Evolutionary conservation across 2,113 vertebrate species (phyloP).

Genomic region (Trematomus loennbergii): DNA sequence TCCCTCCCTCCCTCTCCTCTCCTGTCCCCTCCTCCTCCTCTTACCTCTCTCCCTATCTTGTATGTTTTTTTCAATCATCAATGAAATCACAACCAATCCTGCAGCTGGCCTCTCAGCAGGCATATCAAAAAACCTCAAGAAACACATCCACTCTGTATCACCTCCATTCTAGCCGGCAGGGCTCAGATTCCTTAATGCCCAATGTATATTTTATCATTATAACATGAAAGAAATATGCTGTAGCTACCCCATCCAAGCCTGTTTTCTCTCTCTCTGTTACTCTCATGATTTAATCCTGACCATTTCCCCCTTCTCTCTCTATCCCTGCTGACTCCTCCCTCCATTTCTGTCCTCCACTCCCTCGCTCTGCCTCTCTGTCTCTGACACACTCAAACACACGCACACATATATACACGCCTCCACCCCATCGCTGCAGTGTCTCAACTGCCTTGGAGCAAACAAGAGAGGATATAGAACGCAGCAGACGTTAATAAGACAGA

Average conservation of each 20-base stretch:
- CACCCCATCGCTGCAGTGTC: constrained; percentile 88
- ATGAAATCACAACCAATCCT: constrained; percentile 82
- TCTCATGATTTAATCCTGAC: constrained; percentile 82
- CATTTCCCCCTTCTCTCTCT: constrained; percentile 74
- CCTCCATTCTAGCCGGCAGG: constrained; percentile 17
- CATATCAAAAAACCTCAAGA: constrained; percentile 28
- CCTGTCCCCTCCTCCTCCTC: constrained; percentile 58
- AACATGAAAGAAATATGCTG: constrained; percentile 58
- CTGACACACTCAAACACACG: constrained; percentile 77
- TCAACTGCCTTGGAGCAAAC: constrained; percentile 87
- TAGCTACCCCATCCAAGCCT: constrained; percentile 51
- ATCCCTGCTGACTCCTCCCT: constrained; percentile 81
- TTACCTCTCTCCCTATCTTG: constrained; percentile 69
- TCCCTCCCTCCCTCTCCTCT: constrained; percentile 47
- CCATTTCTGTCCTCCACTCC: constrained; percentile 77
- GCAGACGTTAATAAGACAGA: constrained; percentile 78
- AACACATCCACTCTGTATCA: constrained; percentile 30
- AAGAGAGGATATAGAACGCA: constrained; percentile 83
- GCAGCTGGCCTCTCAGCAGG: constrained; percentile 55
- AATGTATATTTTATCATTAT: constrained; percentile 54
- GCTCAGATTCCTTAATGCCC: constrained; percentile 35
- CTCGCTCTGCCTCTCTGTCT: constrained; percentile 77
- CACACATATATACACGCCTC: constrained; percentile 83
- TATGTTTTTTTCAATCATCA: constrained; percentile 82
- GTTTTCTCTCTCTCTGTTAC: constrained; percentile 56